Evolutionary conservation across 2,113 vertebrate species (phyloP).

Genomic region (Panthera tigris): DNA sequence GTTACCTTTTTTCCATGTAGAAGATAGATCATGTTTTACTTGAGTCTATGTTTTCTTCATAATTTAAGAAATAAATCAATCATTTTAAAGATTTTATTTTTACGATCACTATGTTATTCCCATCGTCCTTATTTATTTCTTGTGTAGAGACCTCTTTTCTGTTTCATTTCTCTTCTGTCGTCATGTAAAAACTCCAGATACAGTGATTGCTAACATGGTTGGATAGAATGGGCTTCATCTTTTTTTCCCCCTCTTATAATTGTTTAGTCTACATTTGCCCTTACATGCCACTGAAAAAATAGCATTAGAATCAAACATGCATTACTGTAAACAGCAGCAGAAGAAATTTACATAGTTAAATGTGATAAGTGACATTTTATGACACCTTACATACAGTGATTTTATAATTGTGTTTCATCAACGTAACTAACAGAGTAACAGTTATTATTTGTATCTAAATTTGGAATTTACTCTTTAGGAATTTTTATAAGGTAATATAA

Average conservation of each 20-base stretch:
- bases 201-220: neutral
- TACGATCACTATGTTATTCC: neutral
- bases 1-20: neutral
- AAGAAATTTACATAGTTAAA: neutral
- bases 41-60: neutral
- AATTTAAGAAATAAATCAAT: neutral
- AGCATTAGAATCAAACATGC: neutral
- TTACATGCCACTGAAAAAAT: neutral
- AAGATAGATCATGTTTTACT: neutral
- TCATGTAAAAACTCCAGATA: neutral
- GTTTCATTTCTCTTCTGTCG: neutral
- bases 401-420: neutral
- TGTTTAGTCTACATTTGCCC: neutral
- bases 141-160: neutral
- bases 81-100: neutral
- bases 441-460: neutral
- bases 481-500: neutral
- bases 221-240: neutral
- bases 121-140: neutral
- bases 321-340: neutral
- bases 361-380: neutral
- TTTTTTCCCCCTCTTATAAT: neutral
- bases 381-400: neutral
- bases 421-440: neutral
- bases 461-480: neutral